Evolutionary conservation across 2,888 invertebrate genomes (phyloP), one percentile per base, ranked within the genome.

Genomic region (Drosophila leonis): DNA sequence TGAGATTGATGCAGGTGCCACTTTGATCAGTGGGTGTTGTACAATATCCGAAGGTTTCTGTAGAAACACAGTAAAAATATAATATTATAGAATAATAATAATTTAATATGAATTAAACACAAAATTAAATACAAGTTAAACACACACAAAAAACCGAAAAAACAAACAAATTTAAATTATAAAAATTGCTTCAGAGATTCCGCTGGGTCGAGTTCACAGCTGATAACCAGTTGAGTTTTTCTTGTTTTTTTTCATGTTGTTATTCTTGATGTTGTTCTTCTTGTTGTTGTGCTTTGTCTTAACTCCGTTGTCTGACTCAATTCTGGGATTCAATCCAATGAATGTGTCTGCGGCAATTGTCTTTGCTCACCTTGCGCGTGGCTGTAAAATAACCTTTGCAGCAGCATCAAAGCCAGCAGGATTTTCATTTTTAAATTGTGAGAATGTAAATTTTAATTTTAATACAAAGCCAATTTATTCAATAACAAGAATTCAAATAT

Each of bases 11-110:
- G 73, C 91, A 91, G 5, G 65, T 61, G 5, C 85, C 92, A n/a
- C 65, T 65, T 35, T 82, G 76, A 1, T 78, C 72, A 39, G 69
- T 62, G 5, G 91, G 91, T 18, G 91, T 91, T 2, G 70, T 64
- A 55, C 91, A 91, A 24, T 77, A 69, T 10, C 90, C 91, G 76
- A 78, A 90, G 56, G 54, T 77, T 72, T 88, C 85, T 85, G 60
- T 12, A 27, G 6, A 8, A 8, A 1, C 6, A 66, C 20, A 46
- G 29, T 29, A 20, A 4, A 10, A 49, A 24, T 37, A 29, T 5
- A 44, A 12, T 18, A 31, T 7, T 46, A n/a, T 35, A 20, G 2
- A 33, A 15, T 18, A 31, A 9, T 29, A 48, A n/a, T 29, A 48
- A 31, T 12, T 7, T 7, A 18, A 18, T 49, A 18, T 18, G 9